Percentiles rank a stretch among this genome's conserved stretches.
Conservation (phyloP, 2,113 vertebrate species). For the Chunga burmeisteri region DNA sequence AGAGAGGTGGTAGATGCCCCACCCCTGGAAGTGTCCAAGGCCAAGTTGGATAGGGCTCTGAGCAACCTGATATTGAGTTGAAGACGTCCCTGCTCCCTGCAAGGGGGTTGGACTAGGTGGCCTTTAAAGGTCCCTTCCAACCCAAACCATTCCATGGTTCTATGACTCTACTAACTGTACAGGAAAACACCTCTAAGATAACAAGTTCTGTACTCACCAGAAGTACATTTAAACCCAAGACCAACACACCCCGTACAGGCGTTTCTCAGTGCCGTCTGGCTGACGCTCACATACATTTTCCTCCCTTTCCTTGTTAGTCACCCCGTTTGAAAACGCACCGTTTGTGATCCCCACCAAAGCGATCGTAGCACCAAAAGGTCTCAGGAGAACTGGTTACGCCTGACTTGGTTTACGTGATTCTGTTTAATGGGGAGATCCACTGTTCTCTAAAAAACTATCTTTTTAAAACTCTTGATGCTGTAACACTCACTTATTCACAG, state of each 20-base stretch:
- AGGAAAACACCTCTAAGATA: not conserved
- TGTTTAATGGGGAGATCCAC: not conserved
- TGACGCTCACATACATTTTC: not conserved
- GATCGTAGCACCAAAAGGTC: not conserved
- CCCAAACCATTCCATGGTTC: not conserved
- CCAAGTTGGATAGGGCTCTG: not conserved
- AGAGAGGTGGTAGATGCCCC: not conserved
- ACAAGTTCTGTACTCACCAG: not conserved
- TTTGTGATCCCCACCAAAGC: not conserved
- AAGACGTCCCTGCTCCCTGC: not conserved
- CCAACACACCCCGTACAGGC: rapidly evolving
- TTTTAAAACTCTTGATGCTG: not conserved
- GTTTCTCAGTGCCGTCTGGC: not conserved
- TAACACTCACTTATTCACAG: not conserved
- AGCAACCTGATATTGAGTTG: not conserved
- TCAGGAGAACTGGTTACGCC: not conserved
- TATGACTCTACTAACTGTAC: not conserved
- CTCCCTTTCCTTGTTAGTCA: not conserved
- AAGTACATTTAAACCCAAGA: not conserved
- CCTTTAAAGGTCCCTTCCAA: not conserved
- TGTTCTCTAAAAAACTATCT: not conserved
- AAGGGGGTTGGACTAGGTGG: not conserved
- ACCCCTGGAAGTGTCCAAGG: not conserved
- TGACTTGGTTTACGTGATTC: not conserved
- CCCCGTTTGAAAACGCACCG: not conserved